These are phyloP conservation scores for Atta cephalotes DNA, from an alignment of 1,140 invertebrate species.

Conservation along the genomic window DNA sequence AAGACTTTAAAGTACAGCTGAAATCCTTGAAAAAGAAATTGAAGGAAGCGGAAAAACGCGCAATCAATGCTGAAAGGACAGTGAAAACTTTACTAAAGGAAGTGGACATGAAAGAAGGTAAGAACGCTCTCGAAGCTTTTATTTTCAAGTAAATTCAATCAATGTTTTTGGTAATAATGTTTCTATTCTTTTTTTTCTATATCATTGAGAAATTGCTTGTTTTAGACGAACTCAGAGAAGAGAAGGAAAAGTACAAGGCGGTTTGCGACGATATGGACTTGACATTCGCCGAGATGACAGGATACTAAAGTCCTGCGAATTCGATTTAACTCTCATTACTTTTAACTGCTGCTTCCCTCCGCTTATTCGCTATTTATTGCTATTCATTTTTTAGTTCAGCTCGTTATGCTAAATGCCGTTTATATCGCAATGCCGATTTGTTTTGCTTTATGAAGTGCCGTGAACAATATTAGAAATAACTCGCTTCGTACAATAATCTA, in stretches of 20 bases:
- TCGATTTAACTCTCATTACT: slow-evolving; percentile 75
- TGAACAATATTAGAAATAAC: slow-evolving; percentile 52
- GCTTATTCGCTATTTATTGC: slow-evolving; percentile 76
- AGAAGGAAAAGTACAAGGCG: slow-evolving; percentile 90
- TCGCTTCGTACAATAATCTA: slow-evolving; percentile 53
- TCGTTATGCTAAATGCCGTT: slow-evolving; percentile 27
- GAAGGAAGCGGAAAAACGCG: slow-evolving; percentile 84
- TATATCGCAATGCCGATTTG: slow-evolving; percentile 33
- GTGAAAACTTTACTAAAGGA: slow-evolving; percentile 83
- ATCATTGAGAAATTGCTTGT: slow-evolving; percentile 57
- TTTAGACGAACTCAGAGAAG: slow-evolving; percentile 90
- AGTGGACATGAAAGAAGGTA: slow-evolving; percentile 85
- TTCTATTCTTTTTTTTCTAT: neutral
- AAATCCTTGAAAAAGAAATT: slow-evolving; percentile 82
- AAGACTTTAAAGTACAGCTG: slow-evolving; percentile 83
- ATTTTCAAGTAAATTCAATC: neutral
- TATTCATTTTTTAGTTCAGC: slow-evolving; percentile 19
- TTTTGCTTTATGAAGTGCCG: slow-evolving; percentile 32
- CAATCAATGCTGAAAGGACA: slow-evolving; percentile 82
- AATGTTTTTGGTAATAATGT: neutral
- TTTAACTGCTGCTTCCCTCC: slow-evolving; percentile 73
- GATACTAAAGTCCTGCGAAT: slow-evolving; percentile 81
- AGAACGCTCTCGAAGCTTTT: neutral
- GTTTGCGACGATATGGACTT: slow-evolving; percentile 92
- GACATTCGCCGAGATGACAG: slow-evolving; percentile 88